These are phyloP conservation scores for Vollenhovia emeryi DNA, from an alignment of 1,140 invertebrate genomes.

Conservation along the genomic window DNA sequence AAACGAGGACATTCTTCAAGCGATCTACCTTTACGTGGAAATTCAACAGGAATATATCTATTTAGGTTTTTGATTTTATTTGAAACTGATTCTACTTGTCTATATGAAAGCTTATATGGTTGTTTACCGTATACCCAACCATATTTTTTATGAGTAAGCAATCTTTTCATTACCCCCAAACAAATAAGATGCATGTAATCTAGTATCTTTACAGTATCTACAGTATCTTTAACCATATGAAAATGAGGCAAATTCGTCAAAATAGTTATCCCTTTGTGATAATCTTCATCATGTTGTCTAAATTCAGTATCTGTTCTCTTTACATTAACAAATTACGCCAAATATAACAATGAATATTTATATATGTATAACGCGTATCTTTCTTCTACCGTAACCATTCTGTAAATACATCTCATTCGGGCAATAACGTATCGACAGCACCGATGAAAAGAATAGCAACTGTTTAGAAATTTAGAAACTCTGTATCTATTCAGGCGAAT, in stretches of 20 bases:
- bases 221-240: background rate
- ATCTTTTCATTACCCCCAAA: background rate
- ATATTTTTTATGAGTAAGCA: background rate
- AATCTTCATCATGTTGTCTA: background rate
- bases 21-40: background rate
- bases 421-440: too few species aligned
- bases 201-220: too few species aligned
- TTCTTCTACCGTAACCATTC: too few species aligned
- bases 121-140: background rate
- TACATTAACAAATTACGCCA: too few species aligned
- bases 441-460: too few species aligned
- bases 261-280: background rate
- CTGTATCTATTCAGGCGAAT: too few species aligned
- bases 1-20: background rate
- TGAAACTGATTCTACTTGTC: background rate
- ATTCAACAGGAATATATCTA: constrained; percentile 4
- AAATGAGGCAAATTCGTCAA: background rate
- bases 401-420: too few species aligned
- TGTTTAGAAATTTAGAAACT: too few species aligned
- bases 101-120: background rate
- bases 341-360: too few species aligned
- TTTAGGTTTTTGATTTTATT: background rate
- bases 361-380: too few species aligned
- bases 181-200: too few species aligned
- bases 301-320: background rate